phyloP scores from a whole-genome alignment of 2,113 vertebrate genomes.

The Campylorhamphus procurvoides region DNA sequence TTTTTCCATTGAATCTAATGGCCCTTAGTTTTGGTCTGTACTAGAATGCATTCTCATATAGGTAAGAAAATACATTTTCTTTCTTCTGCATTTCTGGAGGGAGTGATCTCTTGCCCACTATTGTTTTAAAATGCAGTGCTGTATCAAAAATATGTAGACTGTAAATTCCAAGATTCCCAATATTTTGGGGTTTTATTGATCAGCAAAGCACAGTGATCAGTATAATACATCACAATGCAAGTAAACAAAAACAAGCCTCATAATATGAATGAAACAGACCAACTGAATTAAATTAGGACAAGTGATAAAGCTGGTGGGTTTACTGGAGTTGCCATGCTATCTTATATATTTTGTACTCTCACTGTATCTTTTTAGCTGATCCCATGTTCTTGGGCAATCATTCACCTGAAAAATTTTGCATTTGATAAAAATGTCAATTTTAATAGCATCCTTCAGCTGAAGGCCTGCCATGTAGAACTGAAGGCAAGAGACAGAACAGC shows the following conservation, averaged over 20 bases:
- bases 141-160: background rate
- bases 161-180: background rate
- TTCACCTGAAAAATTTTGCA: background rate
- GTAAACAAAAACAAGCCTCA: background rate
- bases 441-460: background rate
- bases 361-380: background rate
- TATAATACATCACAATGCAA: background rate
- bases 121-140: background rate
- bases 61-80: background rate
- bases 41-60: background rate
- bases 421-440: conserved; percentile 18
- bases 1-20: background rate
- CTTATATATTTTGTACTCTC: background rate
- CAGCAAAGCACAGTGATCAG: background rate
- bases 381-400: background rate
- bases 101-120: background rate
- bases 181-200: background rate
- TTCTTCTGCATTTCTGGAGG: background rate
- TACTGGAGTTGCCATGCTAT: background rate
- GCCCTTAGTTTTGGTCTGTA: background rate
- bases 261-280: background rate
- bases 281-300: conserved; percentile 7
- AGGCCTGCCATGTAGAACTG: background rate
- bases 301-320: background rate
- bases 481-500: background rate